Evolutionary conservation across 1,140 invertebrate species (phyloP), one percentile per base, ranked within the genome.

Genomic region (Pseudomyrmex gracilis): DNA sequence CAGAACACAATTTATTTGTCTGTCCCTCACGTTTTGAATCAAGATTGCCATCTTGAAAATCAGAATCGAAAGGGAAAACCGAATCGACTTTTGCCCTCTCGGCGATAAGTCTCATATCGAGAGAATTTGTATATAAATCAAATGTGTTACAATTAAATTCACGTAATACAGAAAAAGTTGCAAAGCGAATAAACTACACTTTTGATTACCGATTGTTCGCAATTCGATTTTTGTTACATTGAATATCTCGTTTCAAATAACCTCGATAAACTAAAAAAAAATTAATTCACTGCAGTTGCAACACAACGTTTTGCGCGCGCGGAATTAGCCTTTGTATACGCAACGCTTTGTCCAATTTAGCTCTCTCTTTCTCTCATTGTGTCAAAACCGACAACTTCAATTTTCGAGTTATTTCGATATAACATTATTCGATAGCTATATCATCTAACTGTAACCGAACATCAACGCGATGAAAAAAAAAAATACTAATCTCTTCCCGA

Each of bases 241-340:
- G 53, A 34, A 43, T 15, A 47, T 70, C 22, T 71, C 76, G 51
- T 80, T 60, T 17, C 43, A n/a, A 70, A 68, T 68, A 43, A 80
- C 45, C 1, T 34, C 64, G 45, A 8, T 53, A 45, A 58, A 71
- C 66, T 80, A 70, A 43, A n/a, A 71, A 71, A 53, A 80, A 80
- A 80, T 80, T 80, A 80, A 80, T 71, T 70, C 68, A 60, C 55
- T 49, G 22, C 53, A 58, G 58, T 80, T 80, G 71, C 47, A 43
- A 68, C 55, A 8, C n/a, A n/a, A n/a, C n/a, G 12, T 80, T 70
- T 78, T 70, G 12, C 76, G 24, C 45, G 8, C 24, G 10, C 43
- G n/a, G 43, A 80, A 80, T 80, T 60, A 71, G 45, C 24, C n/a
- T 80, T 80, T 43, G 43, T 22, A 34, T 34, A 24, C 53, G 22